Evolutionary conservation across 2,888 invertebrate species (phyloP).

Genomic region (Chloroclystis v-ata): DNA sequence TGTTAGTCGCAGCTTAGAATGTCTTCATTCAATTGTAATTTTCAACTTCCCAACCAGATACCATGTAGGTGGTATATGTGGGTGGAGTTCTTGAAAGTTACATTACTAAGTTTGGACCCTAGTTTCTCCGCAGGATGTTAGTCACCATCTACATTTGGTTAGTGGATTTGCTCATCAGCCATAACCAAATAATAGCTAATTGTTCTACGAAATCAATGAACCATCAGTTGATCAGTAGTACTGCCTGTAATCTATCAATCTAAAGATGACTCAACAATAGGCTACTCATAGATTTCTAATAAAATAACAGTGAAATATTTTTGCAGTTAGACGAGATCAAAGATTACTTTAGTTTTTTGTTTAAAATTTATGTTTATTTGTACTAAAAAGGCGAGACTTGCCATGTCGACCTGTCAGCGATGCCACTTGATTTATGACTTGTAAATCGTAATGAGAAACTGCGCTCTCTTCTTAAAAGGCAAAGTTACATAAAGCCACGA

Average conservation of each 20-base stretch:
- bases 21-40: no score
- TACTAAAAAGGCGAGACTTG: conserved; percentile 39
- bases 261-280: conserved; percentile 33
- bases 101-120: conserved; percentile 7
- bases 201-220: conserved; percentile 23
- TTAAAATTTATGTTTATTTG: conserved; percentile 37
- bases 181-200: conserved; percentile 21
- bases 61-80: not conserved
- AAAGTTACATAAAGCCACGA: conserved; percentile 48
- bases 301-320: conserved; percentile 25
- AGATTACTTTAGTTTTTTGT: conserved; percentile 32
- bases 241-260: conserved; percentile 27
- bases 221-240: conserved; percentile 8
- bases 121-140: conserved; percentile 6
- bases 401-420: conserved; percentile 29
- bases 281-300: conserved; percentile 20
- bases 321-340: conserved; percentile 37
- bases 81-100: not conserved
- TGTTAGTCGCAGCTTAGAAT: no score
- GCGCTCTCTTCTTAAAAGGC: conserved; percentile 52
- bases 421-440: conserved; percentile 42
- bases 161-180: conserved; percentile 5
- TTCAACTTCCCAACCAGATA: not conserved
- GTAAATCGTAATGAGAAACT: conserved; percentile 42
- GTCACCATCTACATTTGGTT: conserved; percentile 8